These are phyloP conservation scores for Brachionus plicatilis DNA, from an alignment of 1,140 invertebrate genomes.

Conservation along the genomic window DNA sequence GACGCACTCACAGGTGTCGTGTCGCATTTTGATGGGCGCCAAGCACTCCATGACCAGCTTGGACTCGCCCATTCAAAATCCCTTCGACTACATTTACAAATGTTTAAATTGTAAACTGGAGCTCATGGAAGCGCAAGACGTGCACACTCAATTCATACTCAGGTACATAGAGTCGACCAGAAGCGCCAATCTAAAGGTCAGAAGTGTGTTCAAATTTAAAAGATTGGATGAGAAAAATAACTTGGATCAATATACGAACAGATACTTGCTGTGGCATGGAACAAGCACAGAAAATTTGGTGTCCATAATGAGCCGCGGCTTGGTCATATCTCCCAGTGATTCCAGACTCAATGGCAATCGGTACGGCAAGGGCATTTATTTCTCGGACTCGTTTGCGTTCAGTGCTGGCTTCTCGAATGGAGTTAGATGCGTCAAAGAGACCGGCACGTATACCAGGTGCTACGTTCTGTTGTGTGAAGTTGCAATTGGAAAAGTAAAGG, in stretches of 20 bases:
- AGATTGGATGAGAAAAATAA: constrained; percentile 47
- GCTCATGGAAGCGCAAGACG: constrained; percentile 46
- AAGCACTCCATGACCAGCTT: constrained; percentile 44
- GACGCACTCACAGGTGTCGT: constrained; percentile 54
- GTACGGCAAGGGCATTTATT: constrained; percentile 52
- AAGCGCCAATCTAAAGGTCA: constrained; percentile 44
- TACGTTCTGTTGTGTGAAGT: constrained; percentile 44
- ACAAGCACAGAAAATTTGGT: constrained; percentile 53
- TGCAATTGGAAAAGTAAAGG: constrained; percentile 48
- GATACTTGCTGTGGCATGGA: constrained; percentile 56
- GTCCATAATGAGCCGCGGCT: constrained; percentile 52
- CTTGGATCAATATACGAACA: constrained; percentile 43
- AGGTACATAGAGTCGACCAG: constrained; percentile 55
- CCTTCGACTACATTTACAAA: constrained; percentile 57
- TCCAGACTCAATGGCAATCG: constrained; percentile 48
- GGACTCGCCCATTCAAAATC: constrained; percentile 50
- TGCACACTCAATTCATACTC: constrained; percentile 56
- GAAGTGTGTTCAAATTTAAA: constrained; percentile 51
- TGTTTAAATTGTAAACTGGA: constrained; percentile 51
- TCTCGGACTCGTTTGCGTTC: not conserved
- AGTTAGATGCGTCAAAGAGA: not conserved
- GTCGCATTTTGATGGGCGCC: constrained; percentile 53
- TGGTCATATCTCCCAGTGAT: constrained; percentile 53
- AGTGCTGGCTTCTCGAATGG: not conserved
- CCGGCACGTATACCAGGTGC: not conserved